Base-by-base conservation (phyloP, 2,113 vertebrate species). In the Callorhinus ursinus region DNA sequence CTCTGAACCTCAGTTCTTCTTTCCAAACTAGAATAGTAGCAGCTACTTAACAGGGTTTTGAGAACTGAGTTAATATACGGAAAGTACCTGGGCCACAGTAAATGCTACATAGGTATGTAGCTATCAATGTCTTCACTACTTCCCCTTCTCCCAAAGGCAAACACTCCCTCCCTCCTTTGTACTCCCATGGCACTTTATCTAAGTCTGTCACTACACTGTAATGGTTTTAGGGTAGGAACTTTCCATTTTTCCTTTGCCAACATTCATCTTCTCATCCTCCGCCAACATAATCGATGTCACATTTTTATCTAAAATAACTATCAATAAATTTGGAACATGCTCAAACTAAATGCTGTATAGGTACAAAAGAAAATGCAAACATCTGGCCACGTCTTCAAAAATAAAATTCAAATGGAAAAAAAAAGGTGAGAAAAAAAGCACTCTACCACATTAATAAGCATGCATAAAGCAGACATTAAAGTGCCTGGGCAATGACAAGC, bases 251-350 rank as follows among this genome's bases (percentile, higher is more conserved):
- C 28, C 72, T 89, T 36, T 51, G 36, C 26, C 69, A 88, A 93
- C 69, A 92, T 63, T 72, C 51, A 88, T 55, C 55, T 79, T 49
- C 55, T 72, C 79, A 63, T 84, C 11, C 83, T 88, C 11, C 61
- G 28, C 33, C 55, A 84, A 72, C 13, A 90, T 14, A 77, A 94
- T 69, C 14, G 39, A 39, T 74, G 51, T 33, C 61, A 82, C 49
- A 55, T 79, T 90, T 93, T 95, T 36, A 96, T 59, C 8, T 67
- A n/a, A 82, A 89, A 85, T 55, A 96, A 53, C 39, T 89, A 71
- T 71, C 51, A 90, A 46, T 81, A 90, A 95, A 67, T 28, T n/a
- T 96, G 39, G 10, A 85, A 63, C 76, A 6, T 82, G 28, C 74
- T 96, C n/a, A 94, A 94, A 57, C 19, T 95, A 89, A 93, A 94